phyloP scores from a whole-genome alignment of 2,797 vertebrate genomes.

The Gallinago solitaria region DNA sequence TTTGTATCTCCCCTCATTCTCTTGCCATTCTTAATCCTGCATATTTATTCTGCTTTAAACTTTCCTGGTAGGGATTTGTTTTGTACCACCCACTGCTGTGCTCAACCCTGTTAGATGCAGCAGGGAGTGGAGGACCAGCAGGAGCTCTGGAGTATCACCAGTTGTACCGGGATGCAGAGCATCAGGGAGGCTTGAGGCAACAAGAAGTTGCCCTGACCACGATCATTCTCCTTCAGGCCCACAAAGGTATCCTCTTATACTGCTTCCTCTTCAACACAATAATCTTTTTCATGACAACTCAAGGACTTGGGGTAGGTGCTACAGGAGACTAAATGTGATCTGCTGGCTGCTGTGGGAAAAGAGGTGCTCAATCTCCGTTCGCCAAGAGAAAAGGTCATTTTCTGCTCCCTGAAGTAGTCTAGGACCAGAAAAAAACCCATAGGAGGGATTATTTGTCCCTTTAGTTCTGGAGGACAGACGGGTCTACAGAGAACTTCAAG shows the following conservation, averaged over 20 bases:
- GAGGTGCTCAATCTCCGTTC: neutral
- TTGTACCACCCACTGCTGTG: neutral
- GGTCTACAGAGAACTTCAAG: neutral
- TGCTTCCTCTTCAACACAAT: neutral
- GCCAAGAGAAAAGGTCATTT: neutral
- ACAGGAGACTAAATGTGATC: neutral
- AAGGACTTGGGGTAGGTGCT: neutral
- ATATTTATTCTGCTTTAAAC: neutral
- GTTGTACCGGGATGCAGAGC: neutral
- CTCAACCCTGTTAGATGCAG: neutral
- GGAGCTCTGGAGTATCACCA: neutral
- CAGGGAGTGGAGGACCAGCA: neutral
- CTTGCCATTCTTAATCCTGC: neutral
- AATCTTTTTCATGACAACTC: neutral
- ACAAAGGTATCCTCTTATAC: neutral
- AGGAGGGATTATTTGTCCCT: neutral
- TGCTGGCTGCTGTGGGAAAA: neutral
- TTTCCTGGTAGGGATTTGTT: neutral
- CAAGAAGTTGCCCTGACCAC: neutral
- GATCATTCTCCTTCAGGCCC: neutral
- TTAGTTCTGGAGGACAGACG: neutral
- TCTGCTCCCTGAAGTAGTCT: neutral
- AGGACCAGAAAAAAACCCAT: neutral
- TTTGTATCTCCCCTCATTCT: neutral
- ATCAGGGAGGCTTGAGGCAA: neutral